Evolutionary conservation across 2,113 vertebrate species (phyloP).

Genomic region (Actinemys pallida): DNA sequence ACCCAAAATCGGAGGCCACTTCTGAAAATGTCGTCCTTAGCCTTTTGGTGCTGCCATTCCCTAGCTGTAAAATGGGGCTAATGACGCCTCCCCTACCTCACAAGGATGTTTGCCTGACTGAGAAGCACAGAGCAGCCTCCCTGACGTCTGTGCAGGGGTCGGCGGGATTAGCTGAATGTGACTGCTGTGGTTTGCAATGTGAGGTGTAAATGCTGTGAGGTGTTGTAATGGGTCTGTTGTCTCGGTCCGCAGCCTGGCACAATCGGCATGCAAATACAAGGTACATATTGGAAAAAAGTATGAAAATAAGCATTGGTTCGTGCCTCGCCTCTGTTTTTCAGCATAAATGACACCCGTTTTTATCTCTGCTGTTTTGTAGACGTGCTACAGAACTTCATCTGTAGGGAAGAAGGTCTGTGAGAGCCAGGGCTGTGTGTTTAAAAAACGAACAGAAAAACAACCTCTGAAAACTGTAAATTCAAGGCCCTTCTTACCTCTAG

Average conservation of each 20-base stretch:
- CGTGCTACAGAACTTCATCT: fast-evolving
- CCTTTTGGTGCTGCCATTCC: neutral
- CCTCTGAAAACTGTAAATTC: neutral
- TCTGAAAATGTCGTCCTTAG: neutral
- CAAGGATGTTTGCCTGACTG: neutral
- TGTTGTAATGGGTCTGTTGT: fast-evolving
- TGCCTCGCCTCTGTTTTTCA: neutral
- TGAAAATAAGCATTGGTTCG: neutral
- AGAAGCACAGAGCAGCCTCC: neutral
- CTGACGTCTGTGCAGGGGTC: fast-evolving
- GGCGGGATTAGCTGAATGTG: fast-evolving
- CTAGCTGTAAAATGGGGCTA: neutral
- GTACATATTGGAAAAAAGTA: fast-evolving
- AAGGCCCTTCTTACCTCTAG: neutral
- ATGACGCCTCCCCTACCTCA: neutral
- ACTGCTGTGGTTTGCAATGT: neutral
- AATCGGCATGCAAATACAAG: fast-evolving
- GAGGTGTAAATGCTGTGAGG: fast-evolving
- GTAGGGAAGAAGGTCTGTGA: neutral
- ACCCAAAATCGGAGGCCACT: neutral
- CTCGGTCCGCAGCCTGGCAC: fast-evolving
- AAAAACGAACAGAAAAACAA: neutral
- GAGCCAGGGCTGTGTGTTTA: neutral
- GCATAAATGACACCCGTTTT: neutral
- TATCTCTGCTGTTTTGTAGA: neutral